Evolutionary conservation across 2,888 invertebrate genomes (phyloP).

Genomic region (Microctonus aethiopoides): DNA sequence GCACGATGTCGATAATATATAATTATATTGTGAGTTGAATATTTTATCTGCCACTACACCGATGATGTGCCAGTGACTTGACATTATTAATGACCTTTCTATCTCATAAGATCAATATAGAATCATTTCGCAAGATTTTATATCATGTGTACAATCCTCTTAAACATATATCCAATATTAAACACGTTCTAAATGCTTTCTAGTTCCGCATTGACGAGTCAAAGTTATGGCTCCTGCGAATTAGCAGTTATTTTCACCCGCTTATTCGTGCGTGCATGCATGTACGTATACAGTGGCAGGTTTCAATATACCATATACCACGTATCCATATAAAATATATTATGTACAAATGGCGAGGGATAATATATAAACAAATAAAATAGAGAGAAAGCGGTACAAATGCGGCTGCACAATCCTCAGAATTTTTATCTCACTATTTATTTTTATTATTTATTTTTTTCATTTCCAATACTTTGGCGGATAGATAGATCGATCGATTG

Average conservation of each 20-base stretch:
- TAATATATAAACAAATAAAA: too few species aligned
- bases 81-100: conserved; percentile 35
- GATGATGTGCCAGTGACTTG: conserved; percentile 29
- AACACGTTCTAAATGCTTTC: conserved; percentile 12
- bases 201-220: conserved; percentile 16
- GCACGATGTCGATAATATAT: neutral
- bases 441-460: neutral
- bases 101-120: conserved; percentile 4
- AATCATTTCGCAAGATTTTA: conserved; percentile 20
- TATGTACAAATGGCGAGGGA: neutral
- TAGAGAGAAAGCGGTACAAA: too few species aligned
- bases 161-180: neutral
- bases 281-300: neutral
- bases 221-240: conserved; percentile 7
- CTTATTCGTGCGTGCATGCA: conserved; percentile 7
- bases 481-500: conserved; percentile 25
- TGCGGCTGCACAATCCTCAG: conserved; percentile 7
- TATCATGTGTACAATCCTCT: neutral
- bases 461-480: neutral
- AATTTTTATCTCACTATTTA: conserved; percentile 14
- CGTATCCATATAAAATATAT: neutral
- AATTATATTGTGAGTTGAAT: conserved; percentile 22
- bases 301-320: neutral
- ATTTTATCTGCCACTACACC: conserved; percentile 1
- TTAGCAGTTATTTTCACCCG: conserved; percentile 15